Percentiles rank a stretch among this genome's conserved stretches.
These are phyloP conservation scores for Magallana angulata DNA, from an alignment of 1,140 invertebrate genomes.

Conservation along the genomic window DNA sequence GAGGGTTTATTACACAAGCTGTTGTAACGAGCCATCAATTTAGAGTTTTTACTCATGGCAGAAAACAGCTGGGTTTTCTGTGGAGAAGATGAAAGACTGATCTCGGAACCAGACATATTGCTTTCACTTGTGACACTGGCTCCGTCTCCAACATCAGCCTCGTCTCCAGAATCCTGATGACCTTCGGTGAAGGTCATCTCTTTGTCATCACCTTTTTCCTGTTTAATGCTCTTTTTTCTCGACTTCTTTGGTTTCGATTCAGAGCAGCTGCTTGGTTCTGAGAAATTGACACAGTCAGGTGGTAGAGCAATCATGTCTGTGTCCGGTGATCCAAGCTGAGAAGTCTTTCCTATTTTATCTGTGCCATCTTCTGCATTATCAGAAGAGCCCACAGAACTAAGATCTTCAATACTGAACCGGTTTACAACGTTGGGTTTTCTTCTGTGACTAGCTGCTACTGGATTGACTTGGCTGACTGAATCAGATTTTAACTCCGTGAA, in stretches of 20 bases:
- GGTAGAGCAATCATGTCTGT: neutral
- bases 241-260: slow-evolving; percentile 7
- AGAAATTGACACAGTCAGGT: neutral
- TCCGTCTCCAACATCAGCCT: slow-evolving; percentile 41
- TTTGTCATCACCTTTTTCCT: slow-evolving; percentile 13
- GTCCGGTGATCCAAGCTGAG: neutral
- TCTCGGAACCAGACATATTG: slow-evolving; percentile 57
- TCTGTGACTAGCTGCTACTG: neutral
- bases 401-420: slow-evolving; percentile 36
- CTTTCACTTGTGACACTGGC: slow-evolving; percentile 58
- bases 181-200: slow-evolving; percentile 38
- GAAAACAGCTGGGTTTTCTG: slow-evolving; percentile 54
- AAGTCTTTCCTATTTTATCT: neutral
- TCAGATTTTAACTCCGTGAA: neutral
- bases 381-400: neutral
- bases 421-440: slow-evolving; percentile 44
- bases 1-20: slow-evolving; percentile 12
- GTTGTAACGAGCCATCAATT: slow-evolving; percentile 31
- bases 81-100: slow-evolving; percentile 46
- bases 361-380: slow-evolving; percentile 22
- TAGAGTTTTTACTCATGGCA: slow-evolving; percentile 30
- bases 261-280: neutral
- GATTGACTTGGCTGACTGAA: neutral
- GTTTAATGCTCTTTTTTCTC: neutral
- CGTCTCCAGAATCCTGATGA: slow-evolving; percentile 31